Conservation (phyloP, 2,113 vertebrate species). For the Physeter macrocephalus region DNA sequence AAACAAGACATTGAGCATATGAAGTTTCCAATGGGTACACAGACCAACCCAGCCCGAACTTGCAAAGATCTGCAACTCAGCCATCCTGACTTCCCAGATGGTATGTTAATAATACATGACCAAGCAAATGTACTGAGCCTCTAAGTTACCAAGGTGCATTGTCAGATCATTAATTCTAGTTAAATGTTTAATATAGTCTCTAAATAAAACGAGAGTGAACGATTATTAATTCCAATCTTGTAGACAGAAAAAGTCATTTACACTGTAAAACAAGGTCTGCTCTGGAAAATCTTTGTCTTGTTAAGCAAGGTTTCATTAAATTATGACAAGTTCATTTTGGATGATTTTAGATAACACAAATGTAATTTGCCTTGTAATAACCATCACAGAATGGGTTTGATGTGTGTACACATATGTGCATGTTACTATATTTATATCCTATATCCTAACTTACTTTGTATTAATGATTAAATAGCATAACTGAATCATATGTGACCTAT, state of each 20-base stretch:
- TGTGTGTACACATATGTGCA: not conserved
- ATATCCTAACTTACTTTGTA: not conserved
- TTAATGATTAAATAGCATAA: not conserved
- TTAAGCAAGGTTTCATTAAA: conserved; percentile 35
- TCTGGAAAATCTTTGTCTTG: not conserved
- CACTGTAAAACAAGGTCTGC: not conserved
- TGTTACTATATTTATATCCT: not conserved
- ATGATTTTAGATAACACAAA: not conserved
- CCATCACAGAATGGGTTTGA: not conserved
- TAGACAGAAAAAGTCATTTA: not conserved
- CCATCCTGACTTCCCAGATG: conserved; percentile 95
- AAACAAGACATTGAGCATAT: conserved; percentile 98
- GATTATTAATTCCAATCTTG: not conserved
- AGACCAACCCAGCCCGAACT: conserved; percentile 94
- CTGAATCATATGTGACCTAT: not conserved
- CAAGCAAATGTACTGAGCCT: not conserved
- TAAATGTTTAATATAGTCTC: conserved; percentile 13
- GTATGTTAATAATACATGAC: conserved; percentile 76
- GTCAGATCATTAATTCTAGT: not conserved
- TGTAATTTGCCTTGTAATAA: not conserved
- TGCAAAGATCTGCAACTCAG: conserved; percentile 98
- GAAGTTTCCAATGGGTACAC: conserved; percentile 97
- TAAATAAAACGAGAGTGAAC: conserved; percentile 22
- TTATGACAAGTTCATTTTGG: not conserved
- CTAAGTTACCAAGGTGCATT: not conserved